These are phyloP conservation scores for Saturnia japonica DNA, from an alignment of 2,888 invertebrate species.

Conservation along the genomic window DNA sequence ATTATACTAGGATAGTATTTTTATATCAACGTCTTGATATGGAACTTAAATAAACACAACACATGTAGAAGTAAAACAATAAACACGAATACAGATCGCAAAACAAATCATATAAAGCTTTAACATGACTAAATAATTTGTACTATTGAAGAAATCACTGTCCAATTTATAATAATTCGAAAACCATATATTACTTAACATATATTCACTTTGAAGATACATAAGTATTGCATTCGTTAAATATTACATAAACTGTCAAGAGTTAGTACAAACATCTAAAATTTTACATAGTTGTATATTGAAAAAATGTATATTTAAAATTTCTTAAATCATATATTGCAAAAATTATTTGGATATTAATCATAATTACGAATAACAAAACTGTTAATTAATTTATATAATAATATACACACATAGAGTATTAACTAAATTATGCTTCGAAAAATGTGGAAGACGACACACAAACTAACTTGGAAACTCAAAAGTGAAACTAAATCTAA, in stretches of 20 bases:
- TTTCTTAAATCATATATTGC: background rate
- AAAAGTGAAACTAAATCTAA: background rate
- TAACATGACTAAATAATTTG: conserved; percentile 68
- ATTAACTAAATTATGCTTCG: conserved; percentile 27
- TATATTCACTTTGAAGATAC: conserved; percentile 8
- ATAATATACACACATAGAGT: background rate
- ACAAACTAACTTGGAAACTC: conserved; percentile 38
- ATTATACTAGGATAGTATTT: background rate
- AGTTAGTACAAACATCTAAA: background rate
- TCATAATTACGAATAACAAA: background rate
- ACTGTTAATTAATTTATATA: background rate
- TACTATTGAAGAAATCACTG: conserved; percentile 69
- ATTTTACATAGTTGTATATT: background rate
- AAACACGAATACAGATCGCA: conserved; percentile 42
- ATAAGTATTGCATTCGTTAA: background rate
- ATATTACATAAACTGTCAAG: background rate
- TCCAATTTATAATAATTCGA: conserved; percentile 46
- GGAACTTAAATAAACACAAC: conserved; percentile 47
- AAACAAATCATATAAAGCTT: conserved; percentile 59
- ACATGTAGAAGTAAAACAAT: conserved; percentile 41
- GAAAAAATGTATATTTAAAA: background rate
- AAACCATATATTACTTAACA: conserved; percentile 11
- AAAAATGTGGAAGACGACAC: conserved; percentile 52
- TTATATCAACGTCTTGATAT: conserved; percentile 21
- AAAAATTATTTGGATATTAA: background rate